Percentiles rank a stretch among this genome's conserved stretches.
These are phyloP conservation scores for Phragmatobia fuliginosa DNA, from an alignment of 2,888 invertebrate genomes.

Conservation along the genomic window DNA sequence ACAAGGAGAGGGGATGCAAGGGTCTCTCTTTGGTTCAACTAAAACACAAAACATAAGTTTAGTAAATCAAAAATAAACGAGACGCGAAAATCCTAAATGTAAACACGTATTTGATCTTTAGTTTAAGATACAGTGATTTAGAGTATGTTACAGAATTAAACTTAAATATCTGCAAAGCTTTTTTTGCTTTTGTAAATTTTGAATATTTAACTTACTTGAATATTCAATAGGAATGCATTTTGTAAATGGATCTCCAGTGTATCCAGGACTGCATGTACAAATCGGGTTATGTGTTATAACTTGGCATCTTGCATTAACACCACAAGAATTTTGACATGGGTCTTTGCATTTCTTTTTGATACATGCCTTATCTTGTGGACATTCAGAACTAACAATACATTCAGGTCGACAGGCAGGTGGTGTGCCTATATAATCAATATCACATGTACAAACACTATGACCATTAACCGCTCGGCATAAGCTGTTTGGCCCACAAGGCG, in stretches of 20 bases:
- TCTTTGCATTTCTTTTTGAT: constrained; percentile 93
- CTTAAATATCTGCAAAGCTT: neutral
- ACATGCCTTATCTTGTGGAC: constrained; percentile 93
- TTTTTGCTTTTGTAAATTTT: neutral
- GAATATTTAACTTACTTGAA: constrained; percentile 78
- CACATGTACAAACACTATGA: constrained; percentile 94
- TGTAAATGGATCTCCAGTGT: constrained; percentile 93
- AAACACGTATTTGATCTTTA: neutral
- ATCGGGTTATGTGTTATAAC: constrained; percentile 95
- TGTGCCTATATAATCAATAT: constrained; percentile 90
- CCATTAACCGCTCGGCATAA: constrained; percentile 91
- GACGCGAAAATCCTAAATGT: neutral
- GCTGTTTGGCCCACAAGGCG: constrained; percentile 95
- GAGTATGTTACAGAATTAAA: no score
- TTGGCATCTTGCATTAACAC: constrained; percentile 93
- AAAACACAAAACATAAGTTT: constrained; percentile 24
- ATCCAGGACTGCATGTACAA: constrained; percentile 93
- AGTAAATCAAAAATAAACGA: neutral
- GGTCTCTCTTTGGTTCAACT: constrained; percentile 81
- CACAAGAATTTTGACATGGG: constrained; percentile 94
- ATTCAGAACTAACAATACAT: constrained; percentile 94
- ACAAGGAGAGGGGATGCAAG: constrained; percentile 93
- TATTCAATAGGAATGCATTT: constrained; percentile 86
- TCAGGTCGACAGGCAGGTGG: constrained; percentile 94
- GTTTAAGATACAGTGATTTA: neutral